Conservation (phyloP, 2,113 vertebrate genomes). For the Donacobius atricapilla region DNA sequence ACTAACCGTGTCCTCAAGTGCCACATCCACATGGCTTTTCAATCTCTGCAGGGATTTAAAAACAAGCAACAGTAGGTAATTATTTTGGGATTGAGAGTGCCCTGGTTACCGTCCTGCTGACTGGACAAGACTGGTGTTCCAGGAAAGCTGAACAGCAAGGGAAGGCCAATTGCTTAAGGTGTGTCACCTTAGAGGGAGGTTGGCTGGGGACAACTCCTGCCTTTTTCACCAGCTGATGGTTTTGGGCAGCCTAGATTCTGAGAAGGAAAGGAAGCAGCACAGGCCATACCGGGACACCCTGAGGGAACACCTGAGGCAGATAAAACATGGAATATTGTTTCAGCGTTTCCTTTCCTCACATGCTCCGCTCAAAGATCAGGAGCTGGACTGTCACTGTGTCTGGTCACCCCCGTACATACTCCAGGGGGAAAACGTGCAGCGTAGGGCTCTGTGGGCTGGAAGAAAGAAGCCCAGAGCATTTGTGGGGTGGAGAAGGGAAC, state of each 20-base stretch:
- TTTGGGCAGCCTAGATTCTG: neutral
- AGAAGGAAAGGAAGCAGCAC: neutral
- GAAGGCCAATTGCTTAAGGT: neutral
- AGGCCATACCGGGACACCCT: neutral
- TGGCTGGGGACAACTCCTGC: neutral
- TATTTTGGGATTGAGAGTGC: neutral
- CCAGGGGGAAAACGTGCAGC: neutral
- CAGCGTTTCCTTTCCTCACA: neutral
- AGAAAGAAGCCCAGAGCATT: neutral
- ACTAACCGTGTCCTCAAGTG: neutral
- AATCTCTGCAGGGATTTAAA: neutral
- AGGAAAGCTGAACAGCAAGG: neutral
- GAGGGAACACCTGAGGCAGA: neutral
- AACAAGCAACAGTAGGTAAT: neutral
- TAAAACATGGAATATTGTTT: rapidly evolving
- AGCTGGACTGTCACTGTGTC: neutral
- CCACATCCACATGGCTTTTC: neutral
- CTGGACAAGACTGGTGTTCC: neutral
- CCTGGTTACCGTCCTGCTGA: neutral
- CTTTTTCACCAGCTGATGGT: neutral
- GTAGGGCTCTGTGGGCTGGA: neutral
- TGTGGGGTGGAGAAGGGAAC: neutral
- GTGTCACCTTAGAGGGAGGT: neutral
- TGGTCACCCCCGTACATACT: neutral
- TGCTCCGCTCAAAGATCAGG: rapidly evolving